Evolutionary conservation across 2,113 vertebrate genomes (phyloP), one percentile per base, ranked within the genome.

Genomic region (Cyprinodon variegatus): DNA sequence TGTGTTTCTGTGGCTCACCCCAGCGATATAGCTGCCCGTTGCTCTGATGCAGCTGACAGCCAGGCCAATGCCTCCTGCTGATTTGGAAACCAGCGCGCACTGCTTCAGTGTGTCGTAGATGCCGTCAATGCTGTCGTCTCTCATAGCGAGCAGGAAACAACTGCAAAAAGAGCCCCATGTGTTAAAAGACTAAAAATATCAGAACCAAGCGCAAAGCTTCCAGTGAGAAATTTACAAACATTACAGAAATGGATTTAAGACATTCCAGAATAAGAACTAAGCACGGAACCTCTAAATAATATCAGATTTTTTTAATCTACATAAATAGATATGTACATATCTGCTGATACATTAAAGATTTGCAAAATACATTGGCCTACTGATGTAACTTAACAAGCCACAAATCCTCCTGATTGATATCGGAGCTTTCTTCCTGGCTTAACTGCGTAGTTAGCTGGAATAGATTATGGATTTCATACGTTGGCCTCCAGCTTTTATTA

Each of bases 51-150:
- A 97, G 94, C 97, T 98, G 4, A 99, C 96, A 0, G 98, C 96
- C 0, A 99, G 86, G 13, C 98, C 98, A 0, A 99, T 99, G 14
- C 98, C 98, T 0, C 98, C 98, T 0, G 98, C 98, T 13, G 97
- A 98, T 83, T 99, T 99, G 3, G 98, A 99, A 82, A 99, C 97
- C 12, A 99, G 94, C 0, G 98, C 98, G 29, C 97, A 99, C 60
- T 99, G 97, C 93, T 97, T 99, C 77, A 99, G 89, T 0, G 98
- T 99, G 82, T 99, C 97, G 0, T 98, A 99, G 91, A 99, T 99
- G 0, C 97, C 98, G 0, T 98, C 96, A 0, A 99, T 99, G 92
- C 98, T 99, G 94, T 99, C 98, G 0, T 99, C 98, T 85, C 94
- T 97, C 98, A 99, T 99, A 85, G 96, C 89, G 15, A 99, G 93